Base-by-base conservation (phyloP, 2,888 invertebrate species). In the Eupeodes luniger region DNA sequence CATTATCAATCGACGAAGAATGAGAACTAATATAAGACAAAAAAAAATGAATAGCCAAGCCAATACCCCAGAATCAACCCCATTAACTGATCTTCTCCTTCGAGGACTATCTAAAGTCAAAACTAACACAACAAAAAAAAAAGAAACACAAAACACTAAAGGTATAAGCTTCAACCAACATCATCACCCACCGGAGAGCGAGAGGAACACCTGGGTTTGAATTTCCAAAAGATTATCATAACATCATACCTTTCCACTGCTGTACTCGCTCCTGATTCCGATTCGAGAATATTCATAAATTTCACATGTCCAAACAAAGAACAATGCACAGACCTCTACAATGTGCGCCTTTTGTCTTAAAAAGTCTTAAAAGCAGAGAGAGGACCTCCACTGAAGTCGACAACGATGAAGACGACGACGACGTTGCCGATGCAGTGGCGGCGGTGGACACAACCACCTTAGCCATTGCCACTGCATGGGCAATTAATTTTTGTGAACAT, bases 401-500 rank as follows among this genome's bases (percentile, higher is more conserved):
- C 64, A 9, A 11, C 19, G 14, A 19, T 7, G 27, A 2, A 19
- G 19, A 19, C 14, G 27, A 2, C 53, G 53, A 34, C 27, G 27
- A 19, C 55, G 2, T 2, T 12, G 16, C 47, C 7, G 6, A 49
- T n/a, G n/a, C 19, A 19, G 12, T 36, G 11, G 7, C 12, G 27
- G 47, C 53, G 44, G 34, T 11, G n/a, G 5, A n/a, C 36, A 47
- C 27, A 49, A 66, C 49, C 59, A 19, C 12, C 16, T 27, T 36
- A 40, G 44, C n/a, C 64, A 11, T 12, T 5, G 12, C 66, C 44
- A 19, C 85, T 85, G 85, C 89, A 89, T 85, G 85, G 88, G 85
- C 89, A 89, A 89, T 89, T 89, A 89, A 89, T 89, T 89, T 89
- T 79, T 85, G 85, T 89, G 85, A 79, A 85, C 85, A 88, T 69